These are phyloP conservation scores for Semotilus atromaculatus DNA, from an alignment of 2,797 vertebrate species.

Conservation along the genomic window DNA sequence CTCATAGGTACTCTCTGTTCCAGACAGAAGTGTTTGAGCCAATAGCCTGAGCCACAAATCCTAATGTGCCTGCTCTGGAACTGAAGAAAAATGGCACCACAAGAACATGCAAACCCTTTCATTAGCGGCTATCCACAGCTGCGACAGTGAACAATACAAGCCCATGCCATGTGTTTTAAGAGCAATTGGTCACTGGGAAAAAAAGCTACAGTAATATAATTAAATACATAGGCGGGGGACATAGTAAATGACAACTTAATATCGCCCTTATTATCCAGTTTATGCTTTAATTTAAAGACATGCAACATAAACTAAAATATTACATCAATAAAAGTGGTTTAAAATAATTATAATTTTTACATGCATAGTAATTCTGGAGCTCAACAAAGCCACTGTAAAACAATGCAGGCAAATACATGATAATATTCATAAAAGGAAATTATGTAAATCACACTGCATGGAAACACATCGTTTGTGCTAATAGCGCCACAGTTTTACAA, in stretches of 20 bases:
- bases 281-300: neutral
- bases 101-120: slow-evolving; percentile 8
- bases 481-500: slow-evolving; percentile 3
- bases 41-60: neutral
- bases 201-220: slow-evolving; percentile 28
- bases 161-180: neutral
- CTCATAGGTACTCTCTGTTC: slow-evolving; percentile 11
- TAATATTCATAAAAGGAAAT: neutral
- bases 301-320: neutral
- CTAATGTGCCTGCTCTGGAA: slow-evolving; percentile 66
- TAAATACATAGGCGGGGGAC: neutral
- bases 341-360: neutral
- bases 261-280: neutral
- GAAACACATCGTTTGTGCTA: slow-evolving; percentile 1
- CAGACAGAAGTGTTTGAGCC: neutral
- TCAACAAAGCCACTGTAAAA: neutral
- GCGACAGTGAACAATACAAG: neutral
- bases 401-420: neutral
- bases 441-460: neutral
- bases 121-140: slow-evolving; percentile 9
- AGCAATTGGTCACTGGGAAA: neutral
- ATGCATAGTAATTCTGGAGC: neutral
- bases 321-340: neutral
- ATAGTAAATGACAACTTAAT: neutral
- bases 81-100: slow-evolving; percentile 63